Evolutionary conservation across 2,888 invertebrate genomes (phyloP), one percentile per base, ranked within the genome.

Genomic region (Macropis europaea): DNA sequence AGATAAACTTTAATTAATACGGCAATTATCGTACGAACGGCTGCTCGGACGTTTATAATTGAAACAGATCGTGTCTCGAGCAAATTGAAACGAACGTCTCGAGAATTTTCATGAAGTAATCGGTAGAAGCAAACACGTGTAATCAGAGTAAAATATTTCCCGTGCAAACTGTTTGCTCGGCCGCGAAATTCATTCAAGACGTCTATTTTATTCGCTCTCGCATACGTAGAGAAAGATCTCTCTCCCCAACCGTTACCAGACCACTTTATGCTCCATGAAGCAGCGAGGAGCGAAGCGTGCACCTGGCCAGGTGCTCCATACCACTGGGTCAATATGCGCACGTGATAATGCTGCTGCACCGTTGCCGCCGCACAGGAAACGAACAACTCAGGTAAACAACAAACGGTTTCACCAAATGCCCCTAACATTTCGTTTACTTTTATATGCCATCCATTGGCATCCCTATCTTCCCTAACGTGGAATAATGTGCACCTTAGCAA

Each of bases 221-320:
- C n/a, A n/a, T n/a, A n/a, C 48, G 43, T 60, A 38, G 52, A 54
- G 66, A 77, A 71, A 74, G 67, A 48, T 68, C 67, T 64, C 34
- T 74, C 42, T 26, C 13, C 17, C 45, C 67, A 56, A 63, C 73
- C 75, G 79, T 73, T 77, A 72, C 60, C 48, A 67, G 50, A 62
- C 56, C 59, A 69, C 63, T 81, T 81, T 70, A 81, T 70, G 81
- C 81, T 81, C 56, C 74, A 56, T 26, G 70, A 60, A 79, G 73
- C 79, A 54, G 32, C 40, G 64, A 69, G 64, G 22, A 60, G 59
- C 56, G 48, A 28, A 45, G 48, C 48, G 43, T 75, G 48, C 81
- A 81, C 81, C 82, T 82, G 81, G 81, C 82, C 82, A 82, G 82
- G 77, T 82, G 82, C 66, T 69, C 43, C 50, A 38, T 63, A 73